phyloP scores from a whole-genome alignment of 2,797 vertebrate genomes.

The Alcedo atthis region DNA sequence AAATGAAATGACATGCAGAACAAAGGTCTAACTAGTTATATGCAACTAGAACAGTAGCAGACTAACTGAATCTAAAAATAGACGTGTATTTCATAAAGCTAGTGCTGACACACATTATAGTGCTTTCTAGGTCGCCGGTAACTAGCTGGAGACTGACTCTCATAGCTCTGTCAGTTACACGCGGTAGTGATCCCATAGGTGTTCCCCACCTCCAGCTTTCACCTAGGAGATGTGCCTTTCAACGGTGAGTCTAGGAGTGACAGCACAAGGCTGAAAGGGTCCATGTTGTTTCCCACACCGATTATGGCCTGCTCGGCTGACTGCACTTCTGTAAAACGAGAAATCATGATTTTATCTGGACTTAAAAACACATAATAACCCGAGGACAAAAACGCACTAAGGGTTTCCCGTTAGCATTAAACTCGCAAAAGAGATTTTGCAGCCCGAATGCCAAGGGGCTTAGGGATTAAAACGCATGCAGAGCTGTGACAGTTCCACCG shows the following conservation, averaged over 20 bases:
- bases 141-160: background rate
- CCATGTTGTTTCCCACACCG: accelerated
- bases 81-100: background rate
- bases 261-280: background rate
- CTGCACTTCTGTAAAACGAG: background rate
- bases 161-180: accelerated
- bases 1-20: accelerated
- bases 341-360: accelerated
- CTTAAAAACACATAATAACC: background rate
- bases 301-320: background rate
- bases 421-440: background rate
- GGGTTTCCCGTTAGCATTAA: background rate
- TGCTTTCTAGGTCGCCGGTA: background rate
- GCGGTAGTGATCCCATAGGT: accelerated
- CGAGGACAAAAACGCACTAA: accelerated
- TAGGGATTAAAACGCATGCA: accelerated
- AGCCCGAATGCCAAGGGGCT: background rate
- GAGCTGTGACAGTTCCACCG: accelerated
- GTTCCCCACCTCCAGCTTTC: background rate
- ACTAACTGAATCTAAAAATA: background rate
- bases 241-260: accelerated
- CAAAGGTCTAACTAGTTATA: background rate
- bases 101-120: background rate
- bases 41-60: background rate
- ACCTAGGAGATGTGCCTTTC: accelerated